Percentiles rank a stretch among this genome's conserved stretches.
Evolutionary conservation across 2,888 invertebrate species (phyloP).

Genomic region (Teinopalpus imperialis): DNA sequence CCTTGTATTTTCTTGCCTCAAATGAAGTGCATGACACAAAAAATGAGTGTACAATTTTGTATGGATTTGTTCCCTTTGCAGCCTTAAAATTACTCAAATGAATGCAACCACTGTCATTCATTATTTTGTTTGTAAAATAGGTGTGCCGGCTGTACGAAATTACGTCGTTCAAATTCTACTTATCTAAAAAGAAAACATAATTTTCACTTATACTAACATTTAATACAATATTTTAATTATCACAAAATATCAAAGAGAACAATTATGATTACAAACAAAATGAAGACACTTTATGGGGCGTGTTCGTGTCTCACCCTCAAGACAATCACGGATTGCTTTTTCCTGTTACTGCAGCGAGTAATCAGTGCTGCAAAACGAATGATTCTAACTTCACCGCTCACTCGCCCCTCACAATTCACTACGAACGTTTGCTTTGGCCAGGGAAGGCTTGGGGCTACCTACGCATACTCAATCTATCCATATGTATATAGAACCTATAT

Average conservation of each 20-base stretch:
- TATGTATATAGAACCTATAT: conserved; percentile 4
- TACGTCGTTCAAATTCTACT: conserved; percentile 27
- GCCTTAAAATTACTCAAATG: conserved; percentile 91
- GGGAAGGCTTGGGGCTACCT: conserved; percentile 14
- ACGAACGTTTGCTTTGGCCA: not conserved
- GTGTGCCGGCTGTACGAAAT: conserved; percentile 29
- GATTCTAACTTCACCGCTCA: conserved; percentile 12
- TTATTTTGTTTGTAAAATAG: conserved; percentile 56
- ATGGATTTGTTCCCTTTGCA: conserved; percentile 87
- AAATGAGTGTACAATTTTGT: conserved; percentile 91
- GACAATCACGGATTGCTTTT: conserved; percentile 15
- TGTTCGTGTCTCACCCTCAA: conserved; percentile 25
- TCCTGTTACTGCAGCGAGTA: conserved; percentile 16
- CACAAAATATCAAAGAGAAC: not conserved
- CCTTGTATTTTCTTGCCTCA: conserved; percentile 92
- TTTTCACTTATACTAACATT: conserved; percentile 26
- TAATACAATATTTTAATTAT: conserved; percentile 15
- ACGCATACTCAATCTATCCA: not conserved
- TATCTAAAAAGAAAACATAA: conserved; percentile 34
- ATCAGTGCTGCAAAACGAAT: conserved; percentile 16
- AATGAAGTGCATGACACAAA: conserved; percentile 91
- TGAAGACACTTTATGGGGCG: conserved; percentile 20
- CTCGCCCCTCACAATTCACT: conserved; percentile 1
- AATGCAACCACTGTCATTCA: conserved; percentile 88
- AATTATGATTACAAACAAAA: conserved; percentile 19